Evolutionary conservation across 2,113 vertebrate species (phyloP), one percentile per base, ranked within the genome.

Genomic region (Melierax canorus): DNA sequence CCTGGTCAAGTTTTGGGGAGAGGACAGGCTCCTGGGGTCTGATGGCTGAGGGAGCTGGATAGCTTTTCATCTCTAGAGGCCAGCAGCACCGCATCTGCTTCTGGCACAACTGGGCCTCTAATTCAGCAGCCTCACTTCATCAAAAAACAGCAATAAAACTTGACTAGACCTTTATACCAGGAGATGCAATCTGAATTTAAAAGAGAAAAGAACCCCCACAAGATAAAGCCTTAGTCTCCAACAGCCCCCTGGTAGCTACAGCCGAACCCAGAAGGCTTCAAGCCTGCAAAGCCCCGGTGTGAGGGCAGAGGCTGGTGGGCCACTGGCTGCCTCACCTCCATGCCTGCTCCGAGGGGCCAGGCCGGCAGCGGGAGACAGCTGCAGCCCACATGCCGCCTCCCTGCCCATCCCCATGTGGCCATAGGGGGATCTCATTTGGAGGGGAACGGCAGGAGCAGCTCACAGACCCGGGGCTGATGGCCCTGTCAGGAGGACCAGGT

Each of bases 401-500:
- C 60, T 36, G 34, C 34, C 34, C 0, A 0, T 55, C 27, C 34
- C 60, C 4, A 2, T 20, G 22, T 1, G 0, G 46, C 55, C 13
- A 6, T 11, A 29, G 30, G 32, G 32, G 18, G 12, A 34, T 9
- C 45, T 38, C 4, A 0, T 20, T 10, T 14, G n/a, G 38, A 51
- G 14, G 43, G 36, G 14, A 62, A 38, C 1, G 2, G 15, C 4
- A 26, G 41, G 12, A 68, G 46, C 62, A 56, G 22, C 24, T 48
- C 1, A 0, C n/a, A 13, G 34, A 23, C 16, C 29, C 46, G 0
- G 0, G n/a, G 41, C 29, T 64, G 48, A 13, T 1, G 1, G 56
- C 15, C 34, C 12, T 0, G 1, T 23, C 24, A 29, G 46, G 13
- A 71, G 21, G 12, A 12, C 41, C 66, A 12, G 32, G 51, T 30